These are phyloP conservation scores for Bruchidius siliquastri DNA, from an alignment of 2,888 invertebrate species.

Conservation along the genomic window DNA sequence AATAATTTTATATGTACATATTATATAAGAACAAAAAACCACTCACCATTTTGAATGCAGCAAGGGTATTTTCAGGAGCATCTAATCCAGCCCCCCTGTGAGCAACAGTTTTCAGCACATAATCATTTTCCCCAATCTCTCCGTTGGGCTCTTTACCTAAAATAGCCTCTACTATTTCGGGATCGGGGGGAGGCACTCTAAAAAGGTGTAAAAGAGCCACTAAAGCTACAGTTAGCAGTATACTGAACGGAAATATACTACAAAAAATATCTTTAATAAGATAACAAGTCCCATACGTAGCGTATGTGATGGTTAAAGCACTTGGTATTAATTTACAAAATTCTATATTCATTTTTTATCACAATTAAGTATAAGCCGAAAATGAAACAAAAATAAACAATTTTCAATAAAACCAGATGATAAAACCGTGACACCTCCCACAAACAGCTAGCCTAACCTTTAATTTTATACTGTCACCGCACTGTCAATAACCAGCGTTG, in stretches of 20 bases:
- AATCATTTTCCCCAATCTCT: constrained; percentile 46
- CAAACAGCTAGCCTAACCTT: too few relatives aligned
- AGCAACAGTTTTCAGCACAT: constrained; percentile 60
- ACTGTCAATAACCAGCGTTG: too few relatives aligned
- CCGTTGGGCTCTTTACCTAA: constrained; percentile 52
- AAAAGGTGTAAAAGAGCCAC: constrained; percentile 47
- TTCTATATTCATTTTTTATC: constrained; percentile 23
- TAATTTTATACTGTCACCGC: too few relatives aligned
- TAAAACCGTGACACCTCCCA: too few relatives aligned
- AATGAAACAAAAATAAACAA: neutral
- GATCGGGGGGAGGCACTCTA: constrained; percentile 49
- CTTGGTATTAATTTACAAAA: constrained; percentile 25
- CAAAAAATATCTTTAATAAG: constrained; percentile 35
- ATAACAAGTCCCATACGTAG: constrained; percentile 34
- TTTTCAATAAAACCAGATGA: too few relatives aligned
- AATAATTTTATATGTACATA: too few relatives aligned
- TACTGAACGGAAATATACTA: constrained; percentile 36
- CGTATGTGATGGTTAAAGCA: constrained; percentile 28
- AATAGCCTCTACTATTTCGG: constrained; percentile 50
- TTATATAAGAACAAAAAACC: neutral
- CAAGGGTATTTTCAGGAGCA: constrained; percentile 76
- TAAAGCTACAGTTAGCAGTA: constrained; percentile 32
- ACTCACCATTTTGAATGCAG: constrained; percentile 63
- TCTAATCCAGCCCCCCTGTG: constrained; percentile 73
- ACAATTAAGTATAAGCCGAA: neutral